phyloP scores from a whole-genome alignment of 2,888 invertebrate species.

The Sycophila texana region DNA sequence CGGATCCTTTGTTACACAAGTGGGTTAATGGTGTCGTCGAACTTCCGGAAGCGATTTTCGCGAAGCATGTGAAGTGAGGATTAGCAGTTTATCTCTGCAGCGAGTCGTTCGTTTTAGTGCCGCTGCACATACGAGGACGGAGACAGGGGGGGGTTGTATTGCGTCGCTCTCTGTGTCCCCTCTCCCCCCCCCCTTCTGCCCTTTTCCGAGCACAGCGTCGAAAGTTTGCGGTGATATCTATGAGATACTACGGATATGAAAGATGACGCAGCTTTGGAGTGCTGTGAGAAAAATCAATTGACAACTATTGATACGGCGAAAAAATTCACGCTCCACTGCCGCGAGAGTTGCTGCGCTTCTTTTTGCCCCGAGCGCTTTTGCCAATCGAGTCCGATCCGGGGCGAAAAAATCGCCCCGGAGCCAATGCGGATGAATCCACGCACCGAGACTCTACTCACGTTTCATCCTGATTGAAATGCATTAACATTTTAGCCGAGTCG shows the following conservation, averaged over 20 bases:
- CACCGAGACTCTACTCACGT: too few relatives aligned
- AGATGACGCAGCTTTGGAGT: constrained; percentile 11
- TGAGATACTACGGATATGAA: constrained; percentile 20
- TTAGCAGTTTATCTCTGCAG: constrained; percentile 61
- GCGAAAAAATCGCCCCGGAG: too few relatives aligned
- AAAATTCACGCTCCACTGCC: neutral
- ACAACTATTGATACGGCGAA: constrained; percentile 20
- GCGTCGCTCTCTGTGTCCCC: neutral
- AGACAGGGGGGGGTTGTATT: too few relatives aligned
- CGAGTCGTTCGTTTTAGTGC: constrained; percentile 58
- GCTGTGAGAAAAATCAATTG: constrained; percentile 31
- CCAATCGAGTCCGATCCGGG: too few relatives aligned
- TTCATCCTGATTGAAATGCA: too few relatives aligned
- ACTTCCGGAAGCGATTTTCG: constrained; percentile 64
- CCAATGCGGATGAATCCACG: too few relatives aligned
- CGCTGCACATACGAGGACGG: constrained; percentile 2
- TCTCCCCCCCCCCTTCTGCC: too few relatives aligned
- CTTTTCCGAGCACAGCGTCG: neutral
- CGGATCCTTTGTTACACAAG: constrained; percentile 61
- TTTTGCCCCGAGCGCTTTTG: too few relatives aligned
- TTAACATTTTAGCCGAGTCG: too few relatives aligned
- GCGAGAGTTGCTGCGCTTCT: neutral
- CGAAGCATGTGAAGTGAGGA: constrained; percentile 63
- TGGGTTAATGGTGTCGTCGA: constrained; percentile 66
- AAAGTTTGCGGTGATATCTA: constrained; percentile 37